These are phyloP conservation scores for Carollia perspicillata DNA, from an alignment of 2,113 vertebrate species.

Conservation along the genomic window DNA sequence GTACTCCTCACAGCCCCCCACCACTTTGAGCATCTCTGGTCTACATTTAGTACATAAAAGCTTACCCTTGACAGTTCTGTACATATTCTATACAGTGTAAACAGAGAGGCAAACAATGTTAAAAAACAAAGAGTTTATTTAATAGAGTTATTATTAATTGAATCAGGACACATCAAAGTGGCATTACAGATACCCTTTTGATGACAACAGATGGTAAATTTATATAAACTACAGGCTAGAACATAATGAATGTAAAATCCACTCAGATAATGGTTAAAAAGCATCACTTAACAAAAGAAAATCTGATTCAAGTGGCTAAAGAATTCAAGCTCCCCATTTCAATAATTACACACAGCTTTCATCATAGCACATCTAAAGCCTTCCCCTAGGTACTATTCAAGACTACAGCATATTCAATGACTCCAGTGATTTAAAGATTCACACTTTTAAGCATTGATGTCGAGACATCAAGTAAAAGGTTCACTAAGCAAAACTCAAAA, in stretches of 20 bases:
- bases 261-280: constrained; percentile 58
- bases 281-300: constrained; percentile 57
- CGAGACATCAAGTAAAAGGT: constrained; percentile 20
- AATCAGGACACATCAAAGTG: constrained; percentile 52
- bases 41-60: neutral
- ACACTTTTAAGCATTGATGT: neutral
- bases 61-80: neutral
- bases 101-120: neutral
- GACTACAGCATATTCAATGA: neutral
- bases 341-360: neutral
- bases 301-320: constrained; percentile 39
- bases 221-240: constrained; percentile 54
- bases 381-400: neutral
- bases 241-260: constrained; percentile 57
- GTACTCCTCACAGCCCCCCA: neutral
- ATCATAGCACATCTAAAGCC: neutral
- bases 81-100: neutral
- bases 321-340: neutral
- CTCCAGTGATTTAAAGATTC: constrained; percentile 3
- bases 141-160: constrained; percentile 23
- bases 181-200: constrained; percentile 52
- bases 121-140: neutral
- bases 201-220: constrained; percentile 59
- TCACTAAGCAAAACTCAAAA: constrained; percentile 51
- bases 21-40: neutral